These are phyloP conservation scores for Zhuqinia jingwanae DNA, from an alignment of 2,888 invertebrate genomes.

Conservation along the genomic window DNA sequence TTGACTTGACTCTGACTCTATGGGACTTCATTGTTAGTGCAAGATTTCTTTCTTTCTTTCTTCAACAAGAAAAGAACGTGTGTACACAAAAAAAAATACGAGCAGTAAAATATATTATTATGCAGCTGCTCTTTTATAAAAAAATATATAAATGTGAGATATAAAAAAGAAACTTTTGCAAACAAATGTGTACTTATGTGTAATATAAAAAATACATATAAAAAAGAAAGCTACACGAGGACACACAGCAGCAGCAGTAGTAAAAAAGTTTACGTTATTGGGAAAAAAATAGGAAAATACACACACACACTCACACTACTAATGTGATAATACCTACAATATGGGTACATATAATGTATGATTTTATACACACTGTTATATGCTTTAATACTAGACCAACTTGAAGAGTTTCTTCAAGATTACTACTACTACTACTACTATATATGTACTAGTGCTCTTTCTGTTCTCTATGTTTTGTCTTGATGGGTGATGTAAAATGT, in stretches of 20 bases:
- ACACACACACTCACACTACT: too few species aligned
- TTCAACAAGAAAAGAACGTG: not conserved
- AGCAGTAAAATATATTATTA: too few species aligned
- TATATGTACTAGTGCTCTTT: too few species aligned
- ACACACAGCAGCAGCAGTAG: too few species aligned
- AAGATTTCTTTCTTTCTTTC: constrained; percentile 2
- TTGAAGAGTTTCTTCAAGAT: not conserved
- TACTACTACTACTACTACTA: too few species aligned
- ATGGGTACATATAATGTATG: too few species aligned
- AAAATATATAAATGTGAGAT: not conserved
- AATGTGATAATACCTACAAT: too few species aligned
- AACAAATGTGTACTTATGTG: not conserved
- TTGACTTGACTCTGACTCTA: not conserved
- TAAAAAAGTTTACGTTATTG: constrained; percentile 15
- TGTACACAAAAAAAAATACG: not conserved
- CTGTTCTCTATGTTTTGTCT: not conserved
- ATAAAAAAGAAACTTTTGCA: constrained; percentile 19
- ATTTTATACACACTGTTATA: too few species aligned
- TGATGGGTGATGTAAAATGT: constrained; percentile 11
- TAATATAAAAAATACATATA: too few species aligned
- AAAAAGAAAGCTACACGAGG: not conserved
- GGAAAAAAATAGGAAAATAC: not conserved
- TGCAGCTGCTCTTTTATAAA: constrained; percentile 31
- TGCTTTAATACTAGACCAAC: not conserved
- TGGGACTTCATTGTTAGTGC: constrained; percentile 20